These are phyloP conservation scores for Nesidiocoris tenuis DNA, from an alignment of 2,888 invertebrate species.

Conservation along the genomic window DNA sequence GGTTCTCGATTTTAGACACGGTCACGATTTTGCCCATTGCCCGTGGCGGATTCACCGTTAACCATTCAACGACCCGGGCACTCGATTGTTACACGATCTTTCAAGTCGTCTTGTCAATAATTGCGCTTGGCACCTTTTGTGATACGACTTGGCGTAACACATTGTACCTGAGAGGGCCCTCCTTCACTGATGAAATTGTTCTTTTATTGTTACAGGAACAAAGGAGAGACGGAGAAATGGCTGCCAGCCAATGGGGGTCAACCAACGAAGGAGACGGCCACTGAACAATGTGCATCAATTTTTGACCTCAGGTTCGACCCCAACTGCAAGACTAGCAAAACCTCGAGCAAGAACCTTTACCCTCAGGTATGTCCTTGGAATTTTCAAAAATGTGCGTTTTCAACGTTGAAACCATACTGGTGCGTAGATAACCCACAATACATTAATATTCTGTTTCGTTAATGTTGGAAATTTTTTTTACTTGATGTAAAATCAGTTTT, in stretches of 20 bases:
- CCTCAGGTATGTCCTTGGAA: conserved; percentile 57
- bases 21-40: too few species aligned
- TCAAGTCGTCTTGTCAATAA: not conserved
- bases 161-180: not conserved
- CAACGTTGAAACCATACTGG: too few species aligned
- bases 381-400: too few species aligned
- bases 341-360: conserved; percentile 54
- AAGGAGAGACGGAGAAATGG: conserved; percentile 47
- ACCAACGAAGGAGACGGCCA: conserved; percentile 42
- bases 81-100: too few species aligned
- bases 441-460: too few species aligned
- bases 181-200: not conserved
- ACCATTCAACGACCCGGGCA: too few species aligned
- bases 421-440: too few species aligned
- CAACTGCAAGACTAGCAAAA: conserved; percentile 44
- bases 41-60: too few species aligned
- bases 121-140: not conserved
- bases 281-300: conserved; percentile 49
- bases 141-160: not conserved
- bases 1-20: too few species aligned
- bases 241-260: conserved; percentile 37
- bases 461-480: too few species aligned
- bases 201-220: conserved; percentile 32
- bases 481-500: too few species aligned
- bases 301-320: conserved; percentile 51